Evolutionary conservation across 2,888 invertebrate genomes (phyloP), one percentile per base, ranked within the genome.

Genomic region (Ectemnius lituratus): DNA sequence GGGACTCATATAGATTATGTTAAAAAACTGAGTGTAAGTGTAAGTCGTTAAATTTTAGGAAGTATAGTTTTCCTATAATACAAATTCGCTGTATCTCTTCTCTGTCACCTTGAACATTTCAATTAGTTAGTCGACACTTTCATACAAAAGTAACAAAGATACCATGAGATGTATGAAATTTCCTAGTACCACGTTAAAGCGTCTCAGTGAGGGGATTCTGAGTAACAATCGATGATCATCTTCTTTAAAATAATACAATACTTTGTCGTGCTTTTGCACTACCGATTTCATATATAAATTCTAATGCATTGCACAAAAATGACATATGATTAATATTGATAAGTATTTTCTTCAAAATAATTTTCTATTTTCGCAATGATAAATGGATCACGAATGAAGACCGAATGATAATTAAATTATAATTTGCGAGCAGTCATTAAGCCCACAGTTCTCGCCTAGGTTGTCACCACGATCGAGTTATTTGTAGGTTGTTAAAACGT

Each of bases 81-180:
- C 46, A 70, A 62, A 65, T 62, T 74, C 27, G 52, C 59, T 59
- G 52, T 65, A 60, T 63, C 62, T 65, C 27, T 6, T 63, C 13
- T 62, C 68, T 47, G 16, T 67, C 67, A 64, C 56, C 60, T 67
- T 52, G 37, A 59, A 58, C 69, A 52, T 59, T 52, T 67, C 52
- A 23, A 45, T 59, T 72, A 62, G 57, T 23, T 72, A 62, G 57
- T 23, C 37, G 58, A 65, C 23, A 60, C 60, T 37, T 75, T 66
- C 59, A 81, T 76, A 80, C 52, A 81, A 81, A 80, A 80, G 70
- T 80, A 81, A 73, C 52, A 76, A 80, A 81, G 59, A 47, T 70
- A 62, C 52, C 11, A 65, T 14, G 69, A 58, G 60, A 16, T 46
- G 37, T 60, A 57, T 52, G 60, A 62, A 58, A 56, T 70, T 65